These are phyloP conservation scores for Gulo gulo DNA, from an alignment of 2,113 vertebrate species.

Conservation along the genomic window DNA sequence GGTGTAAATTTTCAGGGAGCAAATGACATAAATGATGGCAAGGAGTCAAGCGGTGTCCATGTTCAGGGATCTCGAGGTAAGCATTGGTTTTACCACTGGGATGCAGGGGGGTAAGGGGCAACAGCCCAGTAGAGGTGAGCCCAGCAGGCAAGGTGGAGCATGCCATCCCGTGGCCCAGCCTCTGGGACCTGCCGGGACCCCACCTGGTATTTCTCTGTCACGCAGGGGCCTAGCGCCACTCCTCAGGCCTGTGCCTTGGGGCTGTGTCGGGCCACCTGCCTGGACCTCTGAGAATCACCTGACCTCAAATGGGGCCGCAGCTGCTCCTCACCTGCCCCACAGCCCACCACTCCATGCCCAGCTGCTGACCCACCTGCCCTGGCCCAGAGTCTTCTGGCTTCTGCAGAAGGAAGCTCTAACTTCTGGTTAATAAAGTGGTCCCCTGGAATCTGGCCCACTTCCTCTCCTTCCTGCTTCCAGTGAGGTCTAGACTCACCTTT, in stretches of 20 bases:
- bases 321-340: background rate
- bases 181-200: background rate
- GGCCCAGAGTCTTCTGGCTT: background rate
- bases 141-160: background rate
- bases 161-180: background rate
- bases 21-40: background rate
- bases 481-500: background rate
- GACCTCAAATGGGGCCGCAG: background rate
- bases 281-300: background rate
- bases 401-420: background rate
- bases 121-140: background rate
- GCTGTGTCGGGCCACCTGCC: background rate
- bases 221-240: background rate
- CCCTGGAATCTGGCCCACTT: background rate
- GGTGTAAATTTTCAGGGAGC: background rate
- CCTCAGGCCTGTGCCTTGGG: background rate
- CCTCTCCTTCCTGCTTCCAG: background rate
- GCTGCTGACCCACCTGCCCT: background rate
- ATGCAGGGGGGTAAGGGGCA: background rate
- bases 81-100: background rate
- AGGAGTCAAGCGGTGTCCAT: background rate
- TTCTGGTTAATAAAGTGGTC: background rate
- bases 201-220: background rate
- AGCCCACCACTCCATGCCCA: background rate
- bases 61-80: background rate